Base-by-base conservation (phyloP, 2,797 vertebrate species). In the Enteromius treurensis region DNA sequence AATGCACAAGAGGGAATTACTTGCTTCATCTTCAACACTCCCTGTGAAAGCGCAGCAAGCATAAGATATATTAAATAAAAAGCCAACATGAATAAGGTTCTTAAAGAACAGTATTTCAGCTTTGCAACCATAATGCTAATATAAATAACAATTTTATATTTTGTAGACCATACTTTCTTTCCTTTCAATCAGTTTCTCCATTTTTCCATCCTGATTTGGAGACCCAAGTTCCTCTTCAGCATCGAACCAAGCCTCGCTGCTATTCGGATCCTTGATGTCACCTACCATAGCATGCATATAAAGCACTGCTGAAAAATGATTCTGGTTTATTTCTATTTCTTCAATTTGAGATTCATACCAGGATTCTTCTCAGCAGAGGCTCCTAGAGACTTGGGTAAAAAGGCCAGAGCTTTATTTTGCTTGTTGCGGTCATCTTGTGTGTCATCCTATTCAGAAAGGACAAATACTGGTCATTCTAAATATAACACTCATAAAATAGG, bases 171-270 rank as follows among this genome's bases (percentile, higher is more conserved):
- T 21, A 67, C 4, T 34, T 15, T 74, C 78, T 4, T 19, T 68
- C 51, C 13, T 40, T 80, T 19, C 49, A 37, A 21, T 42, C 19
- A 53, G 40, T 34, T 68, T 51, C 34, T 53, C n/a, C 5, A 23
- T 75, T 0, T 14, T 79, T 77, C 53, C 81, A 71, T 51, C 79
- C 21, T 53, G 69, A 15, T 37, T 3, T 34, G 42, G 47, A 73
- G 60, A 68, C 26, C 83, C 42, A 85, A 94, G 79, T 13, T 91
- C 81, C 74, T 95, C 94, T 37, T 92, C 86, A 9, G 95, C 95
- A 81, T 95, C 93, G 9, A 87, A 94, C 94, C 94, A 95, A 1
- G 32, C 64, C 85, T 95, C 93, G 0, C 37, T 83, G 0, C n/a
- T 10, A 73, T 26, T 82, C 0, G 65, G 49, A 45, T 91, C 92